Evolutionary conservation across 2,888 invertebrate species (phyloP).

Genomic region (Antheraea assamensis): DNA sequence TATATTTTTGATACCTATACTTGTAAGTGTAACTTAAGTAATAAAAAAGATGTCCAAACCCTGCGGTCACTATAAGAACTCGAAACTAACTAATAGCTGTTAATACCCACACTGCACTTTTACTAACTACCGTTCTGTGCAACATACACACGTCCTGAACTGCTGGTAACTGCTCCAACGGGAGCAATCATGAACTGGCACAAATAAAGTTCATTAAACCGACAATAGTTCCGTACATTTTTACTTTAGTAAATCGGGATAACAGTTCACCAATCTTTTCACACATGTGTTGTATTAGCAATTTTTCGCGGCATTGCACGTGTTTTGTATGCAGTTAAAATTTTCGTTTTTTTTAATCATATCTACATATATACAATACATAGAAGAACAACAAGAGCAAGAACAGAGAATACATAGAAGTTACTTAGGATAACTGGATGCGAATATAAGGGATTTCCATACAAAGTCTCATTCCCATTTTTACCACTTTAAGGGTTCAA

Average conservation of each 20-base stretch:
- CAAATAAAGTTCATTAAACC: conserved; percentile 20
- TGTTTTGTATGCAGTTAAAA: too few relatives aligned
- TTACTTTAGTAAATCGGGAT: background rate
- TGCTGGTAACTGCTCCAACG: conserved; percentile 33
- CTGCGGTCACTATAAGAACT: conserved; percentile 4
- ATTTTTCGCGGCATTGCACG: too few relatives aligned
- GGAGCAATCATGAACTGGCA: conserved; percentile 32
- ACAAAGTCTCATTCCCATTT: background rate
- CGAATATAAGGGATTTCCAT: too few relatives aligned
- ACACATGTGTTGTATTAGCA: background rate
- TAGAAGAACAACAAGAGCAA: too few relatives aligned
- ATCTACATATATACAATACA: too few relatives aligned
- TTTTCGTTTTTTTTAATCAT: too few relatives aligned
- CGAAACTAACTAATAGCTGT: conserved; percentile 8
- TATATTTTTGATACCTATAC: too few relatives aligned
- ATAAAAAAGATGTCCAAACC: background rate
- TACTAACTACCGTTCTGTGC: conserved; percentile 13
- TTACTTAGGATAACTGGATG: too few relatives aligned
- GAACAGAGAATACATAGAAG: too few relatives aligned
- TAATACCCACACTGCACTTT: conserved; percentile 15
- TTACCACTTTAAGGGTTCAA: background rate
- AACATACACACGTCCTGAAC: conserved; percentile 31
- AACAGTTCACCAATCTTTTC: background rate
- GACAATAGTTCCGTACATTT: background rate
- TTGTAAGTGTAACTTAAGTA: too few relatives aligned